Evolutionary conservation across 2,113 vertebrate genomes (phyloP).

Genomic region (Sorex fumeus): DNA sequence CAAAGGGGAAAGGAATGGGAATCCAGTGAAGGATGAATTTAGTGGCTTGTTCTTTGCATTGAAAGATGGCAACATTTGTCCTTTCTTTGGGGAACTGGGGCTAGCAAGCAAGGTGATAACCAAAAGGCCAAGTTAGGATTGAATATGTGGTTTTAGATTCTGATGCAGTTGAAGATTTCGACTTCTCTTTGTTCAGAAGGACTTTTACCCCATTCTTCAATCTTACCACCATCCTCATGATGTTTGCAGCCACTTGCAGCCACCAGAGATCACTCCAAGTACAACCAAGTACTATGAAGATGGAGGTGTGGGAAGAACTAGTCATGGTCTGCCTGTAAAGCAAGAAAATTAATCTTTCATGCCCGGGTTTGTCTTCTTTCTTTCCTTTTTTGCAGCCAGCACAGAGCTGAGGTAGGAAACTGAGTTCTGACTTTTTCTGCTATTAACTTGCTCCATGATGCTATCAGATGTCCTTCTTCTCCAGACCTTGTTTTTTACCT

Average conservation of each 20-base stretch:
- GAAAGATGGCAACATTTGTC: neutral
- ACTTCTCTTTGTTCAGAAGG: neutral
- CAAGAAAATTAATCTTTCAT: neutral
- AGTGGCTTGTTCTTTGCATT: neutral
- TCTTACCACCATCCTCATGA: neutral
- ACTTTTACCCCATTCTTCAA: neutral
- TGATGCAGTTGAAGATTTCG: neutral
- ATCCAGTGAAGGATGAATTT: neutral
- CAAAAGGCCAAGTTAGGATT: neutral
- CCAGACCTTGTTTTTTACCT: neutral
- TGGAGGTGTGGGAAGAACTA: no score
- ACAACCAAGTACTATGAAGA: neutral
- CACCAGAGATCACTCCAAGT: neutral
- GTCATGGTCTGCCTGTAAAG: neutral
- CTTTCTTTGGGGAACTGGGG: neutral
- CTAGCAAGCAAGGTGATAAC: neutral
- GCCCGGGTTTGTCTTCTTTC: neutral
- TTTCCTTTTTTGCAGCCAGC: neutral
- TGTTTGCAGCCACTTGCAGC: neutral
- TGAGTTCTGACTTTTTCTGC: constrained; percentile 2
- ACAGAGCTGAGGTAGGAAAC: neutral
- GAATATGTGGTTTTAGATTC: neutral
- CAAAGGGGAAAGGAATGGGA: neutral
- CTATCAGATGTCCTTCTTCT: neutral
- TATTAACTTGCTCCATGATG: neutral